Evolutionary conservation across 2,113 vertebrate genomes (phyloP), one percentile per base, ranked within the genome.

Genomic region (Dasyurus viverrinus): DNA sequence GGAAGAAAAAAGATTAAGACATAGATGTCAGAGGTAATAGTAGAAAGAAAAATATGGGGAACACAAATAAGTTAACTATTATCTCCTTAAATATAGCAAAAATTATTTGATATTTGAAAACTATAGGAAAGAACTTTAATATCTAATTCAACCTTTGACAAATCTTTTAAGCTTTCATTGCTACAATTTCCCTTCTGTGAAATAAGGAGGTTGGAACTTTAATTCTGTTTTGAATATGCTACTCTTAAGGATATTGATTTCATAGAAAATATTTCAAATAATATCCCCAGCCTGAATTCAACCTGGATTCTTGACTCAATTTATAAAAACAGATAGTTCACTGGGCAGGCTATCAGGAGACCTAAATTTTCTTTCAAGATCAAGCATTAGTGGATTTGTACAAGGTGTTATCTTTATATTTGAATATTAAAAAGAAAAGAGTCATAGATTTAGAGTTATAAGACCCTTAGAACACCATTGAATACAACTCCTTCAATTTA

Each of bases 81-180:
- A 10, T 89, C 52, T 54, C 54, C 90, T 94, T 47, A 92, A 95
- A 90, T 94, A n/a, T 84, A 55, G 60, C 93, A 8, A 92, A 68
- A 50, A 23, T 50, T n/a, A 91, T 93, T 54, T 90, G 90, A 57
- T 16, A 22, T 52, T 47, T 53, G 22, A 36, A 84, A 84, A 84
- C 36, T 16, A 84, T 16, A 84, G 36, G 19, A 84, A 84, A 19
- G 19, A 19, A 84, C 19, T 42, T 68, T 36, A 68, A 68, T 68
- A 68, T 5, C 30, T 36, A 3, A 48, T 36, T 68, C 60, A 68
- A 30, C 60, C 30, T 68, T 84, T 84, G n/a, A 84, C 0, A 42
- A 42, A 42, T 84, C 36, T 84, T 84, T 42, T 23, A 84, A 84
- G 36, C 16, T 84, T 7, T 42, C 4, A 23, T 84, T 19, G 23